These are phyloP conservation scores for Caenorhabditis brenneri DNA, from an alignment of 1,140 invertebrate genomes.

Conservation along the genomic window DNA sequence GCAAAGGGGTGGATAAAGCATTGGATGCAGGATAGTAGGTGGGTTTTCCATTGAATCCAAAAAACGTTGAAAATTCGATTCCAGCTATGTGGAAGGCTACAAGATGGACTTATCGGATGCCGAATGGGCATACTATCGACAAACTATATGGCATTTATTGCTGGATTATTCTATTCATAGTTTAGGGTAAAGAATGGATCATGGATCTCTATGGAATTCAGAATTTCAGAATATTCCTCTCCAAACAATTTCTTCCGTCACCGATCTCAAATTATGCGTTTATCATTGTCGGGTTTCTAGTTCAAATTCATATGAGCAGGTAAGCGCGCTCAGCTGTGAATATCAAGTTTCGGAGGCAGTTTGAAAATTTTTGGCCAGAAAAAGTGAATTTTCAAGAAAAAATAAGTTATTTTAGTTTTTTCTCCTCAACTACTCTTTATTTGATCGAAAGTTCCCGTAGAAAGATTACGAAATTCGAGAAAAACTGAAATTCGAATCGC, in stretches of 20 bases:
- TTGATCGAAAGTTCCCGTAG: too few relatives aligned
- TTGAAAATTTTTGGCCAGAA: too few relatives aligned
- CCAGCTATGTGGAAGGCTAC: constrained; percentile 46
- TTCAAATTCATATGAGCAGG: constrained; percentile 50
- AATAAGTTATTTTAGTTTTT: too few relatives aligned
- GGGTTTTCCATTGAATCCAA: neutral
- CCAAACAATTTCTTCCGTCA: neutral
- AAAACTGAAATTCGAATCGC: too few relatives aligned
- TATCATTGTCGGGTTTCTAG: constrained; percentile 2
- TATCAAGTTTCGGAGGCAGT: too few relatives aligned
- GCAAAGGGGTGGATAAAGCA: constrained; percentile 51
- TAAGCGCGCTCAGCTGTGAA: too few relatives aligned
- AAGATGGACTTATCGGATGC: constrained; percentile 49
- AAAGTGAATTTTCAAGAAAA: too few relatives aligned
- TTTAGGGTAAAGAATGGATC: constrained; percentile 16
- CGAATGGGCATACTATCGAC: constrained; percentile 53
- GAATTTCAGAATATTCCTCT: neutral
- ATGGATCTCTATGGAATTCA: neutral
- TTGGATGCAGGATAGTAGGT: constrained; percentile 51
- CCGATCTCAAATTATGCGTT: neutral
- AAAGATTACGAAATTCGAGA: too few relatives aligned
- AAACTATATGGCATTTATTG: constrained; percentile 20
- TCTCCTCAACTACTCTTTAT: too few relatives aligned
- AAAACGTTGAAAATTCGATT: neutral
- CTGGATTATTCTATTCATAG: neutral